Conservation (phyloP, 2,888 invertebrate species). For the Lasioglossum oenotherae region DNA sequence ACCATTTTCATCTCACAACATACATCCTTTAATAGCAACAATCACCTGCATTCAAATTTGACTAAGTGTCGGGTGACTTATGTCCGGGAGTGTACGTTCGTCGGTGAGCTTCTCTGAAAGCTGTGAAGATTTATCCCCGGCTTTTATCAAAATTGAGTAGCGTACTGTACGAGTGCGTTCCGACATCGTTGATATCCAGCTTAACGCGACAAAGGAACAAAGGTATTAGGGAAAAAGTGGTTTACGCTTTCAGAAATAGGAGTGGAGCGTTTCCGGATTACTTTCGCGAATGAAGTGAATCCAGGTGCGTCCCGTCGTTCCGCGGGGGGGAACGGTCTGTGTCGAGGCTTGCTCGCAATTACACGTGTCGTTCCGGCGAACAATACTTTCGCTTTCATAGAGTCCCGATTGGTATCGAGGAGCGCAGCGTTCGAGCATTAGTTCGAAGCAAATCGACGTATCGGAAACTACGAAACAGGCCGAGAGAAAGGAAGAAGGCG, state of each 20-base stretch:
- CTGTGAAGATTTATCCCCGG: neutral
- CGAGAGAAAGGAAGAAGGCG: conserved; percentile 21
- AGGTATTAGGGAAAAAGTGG: neutral
- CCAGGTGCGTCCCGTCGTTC: neutral
- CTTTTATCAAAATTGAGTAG: neutral
- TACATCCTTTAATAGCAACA: too few species aligned
- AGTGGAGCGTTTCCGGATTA: neutral
- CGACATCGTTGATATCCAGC: too few species aligned
- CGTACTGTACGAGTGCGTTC: neutral
- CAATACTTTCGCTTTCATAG: conserved; percentile 1
- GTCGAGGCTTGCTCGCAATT: neutral
- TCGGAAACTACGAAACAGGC: conserved; percentile 14
- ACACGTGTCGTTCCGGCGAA: neutral
- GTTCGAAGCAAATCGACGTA: conserved; percentile 14
- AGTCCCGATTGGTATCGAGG: neutral
- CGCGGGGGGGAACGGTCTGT: neutral
- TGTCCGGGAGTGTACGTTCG: neutral
- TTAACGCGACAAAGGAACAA: neutral
- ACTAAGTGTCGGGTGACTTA: too few species aligned
- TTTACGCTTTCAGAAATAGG: neutral
- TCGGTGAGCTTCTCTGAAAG: neutral
- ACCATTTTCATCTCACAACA: too few species aligned
- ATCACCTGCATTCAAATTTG: too few species aligned
- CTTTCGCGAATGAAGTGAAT: neutral
- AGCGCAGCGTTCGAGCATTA: conserved; percentile 3